Evolutionary conservation across 2,888 invertebrate species (phyloP).

Genomic region (Drosophila affinis): DNA sequence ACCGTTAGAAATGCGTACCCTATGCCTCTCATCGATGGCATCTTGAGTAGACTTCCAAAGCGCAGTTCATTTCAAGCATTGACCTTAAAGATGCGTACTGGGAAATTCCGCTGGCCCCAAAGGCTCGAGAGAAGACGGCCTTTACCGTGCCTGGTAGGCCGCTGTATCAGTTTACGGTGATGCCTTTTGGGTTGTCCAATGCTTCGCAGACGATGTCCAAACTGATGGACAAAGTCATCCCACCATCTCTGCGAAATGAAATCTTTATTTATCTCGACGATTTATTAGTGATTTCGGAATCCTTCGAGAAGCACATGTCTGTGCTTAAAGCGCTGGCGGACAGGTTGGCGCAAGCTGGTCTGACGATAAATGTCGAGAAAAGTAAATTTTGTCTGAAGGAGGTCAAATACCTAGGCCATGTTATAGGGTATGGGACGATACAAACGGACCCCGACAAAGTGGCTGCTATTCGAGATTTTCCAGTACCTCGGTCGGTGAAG

Average conservation of each 20-base stretch:
- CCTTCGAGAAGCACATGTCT: no score
- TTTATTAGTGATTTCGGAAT: background rate
- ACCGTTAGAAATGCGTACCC: no score
- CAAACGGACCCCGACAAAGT: constrained; percentile 18
- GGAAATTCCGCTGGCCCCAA: constrained; percentile 27
- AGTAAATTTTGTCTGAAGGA: constrained; percentile 8
- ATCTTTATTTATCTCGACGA: constrained; percentile 33
- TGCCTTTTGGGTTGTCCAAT: constrained; percentile 43
- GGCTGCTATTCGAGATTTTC: constrained; percentile 3
- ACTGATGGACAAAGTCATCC: background rate
- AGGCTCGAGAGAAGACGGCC: constrained; percentile 31
- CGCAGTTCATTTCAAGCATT: constrained; percentile 28
- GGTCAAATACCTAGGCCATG: constrained; percentile 18
- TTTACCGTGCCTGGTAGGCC: constrained; percentile 44
- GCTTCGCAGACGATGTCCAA: background rate
- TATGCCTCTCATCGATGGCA: constrained; percentile 24
- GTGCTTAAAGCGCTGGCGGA: no score
- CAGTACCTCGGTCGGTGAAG: constrained; percentile 3
- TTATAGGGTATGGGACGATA: constrained; percentile 14
- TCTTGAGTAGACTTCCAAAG: constrained; percentile 32
- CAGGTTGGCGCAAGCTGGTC: background rate
- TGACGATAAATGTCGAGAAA: constrained; percentile 10
- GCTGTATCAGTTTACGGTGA: constrained; percentile 37
- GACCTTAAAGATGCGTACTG: constrained; percentile 44
- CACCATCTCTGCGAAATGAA: constrained; percentile 13